Evolutionary conservation across 2,797 vertebrate species (phyloP).

Genomic region (Pampus argenteus): DNA sequence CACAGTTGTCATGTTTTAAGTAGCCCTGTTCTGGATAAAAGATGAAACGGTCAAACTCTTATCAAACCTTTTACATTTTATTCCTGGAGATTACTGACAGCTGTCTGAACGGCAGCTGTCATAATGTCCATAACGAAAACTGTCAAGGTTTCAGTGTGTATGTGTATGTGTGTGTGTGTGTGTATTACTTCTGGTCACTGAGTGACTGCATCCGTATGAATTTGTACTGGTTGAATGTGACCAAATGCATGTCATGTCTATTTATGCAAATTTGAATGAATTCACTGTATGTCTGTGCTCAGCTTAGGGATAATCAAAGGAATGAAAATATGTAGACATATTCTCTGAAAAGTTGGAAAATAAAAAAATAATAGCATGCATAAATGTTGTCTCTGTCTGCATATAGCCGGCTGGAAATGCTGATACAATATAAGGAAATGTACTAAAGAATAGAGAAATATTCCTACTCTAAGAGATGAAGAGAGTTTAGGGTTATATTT

Average conservation of each 20-base stretch:
- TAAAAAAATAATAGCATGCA: conserved; percentile 64
- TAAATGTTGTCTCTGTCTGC: conserved; percentile 25
- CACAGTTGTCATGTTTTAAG: conserved; percentile 76
- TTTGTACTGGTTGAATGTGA: conserved; percentile 72
- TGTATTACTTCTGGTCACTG: conserved; percentile 78
- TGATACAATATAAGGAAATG: not conserved
- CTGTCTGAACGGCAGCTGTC: conserved; percentile 73
- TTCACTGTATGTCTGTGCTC: conserved; percentile 72
- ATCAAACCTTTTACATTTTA: conserved; percentile 85
- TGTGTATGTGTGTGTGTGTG: conserved; percentile 55
- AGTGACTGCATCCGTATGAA: conserved; percentile 68
- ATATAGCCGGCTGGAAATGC: conserved; percentile 1
- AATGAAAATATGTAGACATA: conserved; percentile 57
- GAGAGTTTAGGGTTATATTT: not conserved
- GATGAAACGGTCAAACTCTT: conserved; percentile 73
- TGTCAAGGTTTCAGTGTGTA: conserved; percentile 76
- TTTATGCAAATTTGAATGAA: conserved; percentile 76
- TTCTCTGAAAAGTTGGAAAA: conserved; percentile 65
- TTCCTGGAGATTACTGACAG: conserved; percentile 79
- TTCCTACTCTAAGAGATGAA: not conserved
- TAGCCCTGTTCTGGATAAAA: conserved; percentile 78
- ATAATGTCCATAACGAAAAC: conserved; percentile 84
- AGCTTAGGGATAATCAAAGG: conserved; percentile 58
- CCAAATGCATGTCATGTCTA: conserved; percentile 71
- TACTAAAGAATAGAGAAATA: not conserved